Conservation (phyloP, 2,797 vertebrate genomes). For the Lepilemur ruficaudatus region DNA sequence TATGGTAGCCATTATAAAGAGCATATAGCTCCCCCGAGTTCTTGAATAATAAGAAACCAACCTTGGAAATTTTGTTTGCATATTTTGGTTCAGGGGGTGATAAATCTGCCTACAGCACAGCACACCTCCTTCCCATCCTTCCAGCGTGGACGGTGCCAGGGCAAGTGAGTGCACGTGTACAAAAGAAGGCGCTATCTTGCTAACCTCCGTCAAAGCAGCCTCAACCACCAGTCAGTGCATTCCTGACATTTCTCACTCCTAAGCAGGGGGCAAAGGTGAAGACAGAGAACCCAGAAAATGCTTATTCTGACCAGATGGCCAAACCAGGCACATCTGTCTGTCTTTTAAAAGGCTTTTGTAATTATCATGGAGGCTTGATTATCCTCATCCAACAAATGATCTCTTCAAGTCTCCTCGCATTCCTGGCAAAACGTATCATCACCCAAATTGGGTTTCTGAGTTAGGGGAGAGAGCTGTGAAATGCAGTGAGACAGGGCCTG, state of each 20-base stretch:
- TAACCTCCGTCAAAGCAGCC: slow-evolving; percentile 60
- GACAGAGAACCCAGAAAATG: slow-evolving; percentile 50
- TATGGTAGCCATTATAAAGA: background rate
- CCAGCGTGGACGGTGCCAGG: slow-evolving; percentile 1
- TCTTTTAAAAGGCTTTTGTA: slow-evolving; percentile 46
- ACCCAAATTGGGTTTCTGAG: slow-evolving; percentile 37
- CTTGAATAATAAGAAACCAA: background rate
- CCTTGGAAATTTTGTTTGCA: background rate
- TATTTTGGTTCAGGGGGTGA: background rate
- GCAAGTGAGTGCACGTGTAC: slow-evolving; percentile 25
- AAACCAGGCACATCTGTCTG: background rate
- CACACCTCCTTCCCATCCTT: slow-evolving; percentile 52
- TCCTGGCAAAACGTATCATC: slow-evolving; percentile 37
- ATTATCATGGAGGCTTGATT: background rate
- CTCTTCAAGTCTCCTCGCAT: slow-evolving; percentile 56
- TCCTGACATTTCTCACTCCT: slow-evolving; percentile 78
- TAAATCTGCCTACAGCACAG: background rate
- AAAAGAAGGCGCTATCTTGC: slow-evolving; percentile 63
- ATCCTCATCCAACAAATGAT: background rate
- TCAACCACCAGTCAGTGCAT: slow-evolving; percentile 71
- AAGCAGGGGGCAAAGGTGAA: slow-evolving; percentile 69
- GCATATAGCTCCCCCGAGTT: background rate
- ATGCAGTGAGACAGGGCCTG: background rate
- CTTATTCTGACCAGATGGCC: slow-evolving; percentile 35
- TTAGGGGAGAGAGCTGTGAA: slow-evolving; percentile 13